Evolutionary conservation across 1,140 invertebrate genomes (phyloP).

Genomic region (Aleiodes sp.): DNA sequence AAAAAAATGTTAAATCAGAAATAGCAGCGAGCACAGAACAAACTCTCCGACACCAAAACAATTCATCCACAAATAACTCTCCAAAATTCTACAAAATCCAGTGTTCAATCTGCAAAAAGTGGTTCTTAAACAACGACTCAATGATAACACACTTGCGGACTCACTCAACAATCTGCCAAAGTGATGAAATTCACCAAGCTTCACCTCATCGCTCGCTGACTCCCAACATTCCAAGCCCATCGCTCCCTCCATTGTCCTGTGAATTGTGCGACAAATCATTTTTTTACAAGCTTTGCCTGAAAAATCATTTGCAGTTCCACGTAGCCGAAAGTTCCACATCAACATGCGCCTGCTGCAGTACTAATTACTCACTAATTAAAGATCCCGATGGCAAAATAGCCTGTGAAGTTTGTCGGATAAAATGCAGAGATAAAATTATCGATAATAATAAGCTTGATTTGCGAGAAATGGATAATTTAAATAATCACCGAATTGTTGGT

Average conservation of each 20-base stretch:
- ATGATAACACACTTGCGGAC: constrained; percentile 60
- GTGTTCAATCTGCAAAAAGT: constrained; percentile 61
- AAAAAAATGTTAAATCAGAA: neutral
- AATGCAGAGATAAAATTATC: constrained; percentile 64
- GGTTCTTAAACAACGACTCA: constrained; percentile 63
- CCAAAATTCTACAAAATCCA: constrained; percentile 63
- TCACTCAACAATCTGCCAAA: constrained; percentile 63
- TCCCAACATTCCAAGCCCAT: constrained; percentile 51
- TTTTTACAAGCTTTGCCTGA: constrained; percentile 67
- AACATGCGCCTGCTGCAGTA: too few relatives aligned
- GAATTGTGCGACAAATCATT: constrained; percentile 68
- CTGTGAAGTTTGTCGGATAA: constrained; percentile 67
- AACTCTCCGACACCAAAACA: neutral
- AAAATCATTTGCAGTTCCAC: neutral
- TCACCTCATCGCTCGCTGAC: constrained; percentile 66
- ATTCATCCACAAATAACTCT: neutral
- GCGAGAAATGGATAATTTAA: neutral
- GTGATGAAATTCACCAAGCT: constrained; percentile 63
- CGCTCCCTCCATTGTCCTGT: constrained; percentile 60
- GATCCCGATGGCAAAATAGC: constrained; percentile 55
- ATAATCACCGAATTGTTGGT: constrained; percentile 70
- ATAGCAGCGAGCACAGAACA: neutral
- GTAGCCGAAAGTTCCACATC: too few relatives aligned
- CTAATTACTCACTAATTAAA: too few relatives aligned
- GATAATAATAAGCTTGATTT: neutral